Evolutionary conservation across 2,113 vertebrate genomes (phyloP).

Genomic region (Eublepharis macularius): DNA sequence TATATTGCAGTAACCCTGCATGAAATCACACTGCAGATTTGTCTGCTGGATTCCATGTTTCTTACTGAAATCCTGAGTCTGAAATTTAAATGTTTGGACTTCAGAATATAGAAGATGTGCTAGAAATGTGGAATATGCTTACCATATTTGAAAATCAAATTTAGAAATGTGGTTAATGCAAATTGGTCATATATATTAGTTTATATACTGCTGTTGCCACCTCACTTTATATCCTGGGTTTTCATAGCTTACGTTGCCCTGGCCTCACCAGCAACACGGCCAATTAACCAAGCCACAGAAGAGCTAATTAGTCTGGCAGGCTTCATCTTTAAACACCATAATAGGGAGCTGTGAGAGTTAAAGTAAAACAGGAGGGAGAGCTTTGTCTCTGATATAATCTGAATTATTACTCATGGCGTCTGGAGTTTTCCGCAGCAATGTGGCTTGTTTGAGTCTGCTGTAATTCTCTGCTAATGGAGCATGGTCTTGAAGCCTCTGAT

Average conservation of each 20-base stretch:
- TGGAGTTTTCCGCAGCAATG: not conserved
- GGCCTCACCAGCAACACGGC: not conserved
- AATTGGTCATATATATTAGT: not conserved
- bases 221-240: not conserved
- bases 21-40: not conserved
- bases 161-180: not conserved
- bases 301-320: slow-evolving; percentile 11
- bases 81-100: not conserved
- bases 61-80: not conserved
- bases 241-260: not conserved
- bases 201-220: too few species aligned
- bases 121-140: not conserved
- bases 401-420: not conserved
- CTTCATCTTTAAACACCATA: slow-evolving; percentile 14
- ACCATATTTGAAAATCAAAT: not conserved
- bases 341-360: not conserved
- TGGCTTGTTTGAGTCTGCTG: not conserved
- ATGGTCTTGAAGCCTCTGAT: not conserved
- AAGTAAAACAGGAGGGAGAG: not conserved
- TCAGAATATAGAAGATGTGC: not conserved
- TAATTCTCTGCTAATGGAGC: not conserved
- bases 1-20: too few species aligned
- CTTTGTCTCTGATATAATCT: not conserved
- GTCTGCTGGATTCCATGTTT: not conserved
- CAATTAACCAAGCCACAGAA: slow-evolving; percentile 4